Evolutionary conservation across 2,888 invertebrate species (phyloP), one percentile per base, ranked within the genome.

Genomic region (Acleris cristana): DNA sequence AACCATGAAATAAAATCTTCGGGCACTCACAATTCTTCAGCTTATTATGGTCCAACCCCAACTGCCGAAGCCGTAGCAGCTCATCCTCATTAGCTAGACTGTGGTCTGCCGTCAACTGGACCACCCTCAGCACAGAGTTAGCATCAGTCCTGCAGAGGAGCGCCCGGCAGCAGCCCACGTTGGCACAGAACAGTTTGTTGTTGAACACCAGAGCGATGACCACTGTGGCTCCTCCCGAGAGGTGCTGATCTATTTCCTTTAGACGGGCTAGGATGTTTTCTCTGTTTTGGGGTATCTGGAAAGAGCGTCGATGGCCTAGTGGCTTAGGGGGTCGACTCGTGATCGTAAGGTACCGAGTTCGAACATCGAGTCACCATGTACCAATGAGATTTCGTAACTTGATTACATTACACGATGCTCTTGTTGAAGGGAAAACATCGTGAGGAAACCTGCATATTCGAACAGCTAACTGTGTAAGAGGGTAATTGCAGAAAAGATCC

Each of bases 11-110:
- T 1, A 30, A 30, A 30, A 30, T 10, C 0, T 30, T 3, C 0
- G 5, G n/a, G n/a, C 1, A 10, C 61, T 76, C 82, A 94, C 96
- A 94, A 79, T 95, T 94, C 74, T 95, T 93, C 26, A 97, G 86
- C 73, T 94, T 95, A 70, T 95, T 94, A 1, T 95, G 90, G 77
- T 97, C 95, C 8, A 98, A 85, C 0, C 97, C 97, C 44, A 98
- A 88, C 71, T 96, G 95, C 4, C 95, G 94, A 2, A 98, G 88
- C 73, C 98, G 89, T 61, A 96, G 84, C 69, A 97, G 83, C 87
- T 98, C 98, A 79, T 97, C 97, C 79, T 97, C 97, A 79, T 98
- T 98, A 60, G 94, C 92, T 51, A 98, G 90, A 76, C 97, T 96
- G 81, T 98, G 98, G 83, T 98, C 98, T 0, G 96, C 95, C 2